These are phyloP conservation scores for Globodera rostochiensis DNA, from an alignment of 1,140 invertebrate species.

Conservation along the genomic window DNA sequence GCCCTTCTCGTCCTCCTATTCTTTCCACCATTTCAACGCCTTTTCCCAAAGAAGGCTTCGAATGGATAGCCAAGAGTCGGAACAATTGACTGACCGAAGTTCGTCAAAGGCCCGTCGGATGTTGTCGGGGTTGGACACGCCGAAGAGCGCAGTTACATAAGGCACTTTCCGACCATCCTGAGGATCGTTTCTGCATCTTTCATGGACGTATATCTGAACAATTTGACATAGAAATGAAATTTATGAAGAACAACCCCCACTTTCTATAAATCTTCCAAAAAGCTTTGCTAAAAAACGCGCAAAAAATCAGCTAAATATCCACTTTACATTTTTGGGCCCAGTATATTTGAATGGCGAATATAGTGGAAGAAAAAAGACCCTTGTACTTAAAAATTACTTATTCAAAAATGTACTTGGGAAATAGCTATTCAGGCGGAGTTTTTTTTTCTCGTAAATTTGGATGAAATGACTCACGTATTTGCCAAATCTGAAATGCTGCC, in stretches of 20 bases:
- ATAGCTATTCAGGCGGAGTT: too few species aligned
- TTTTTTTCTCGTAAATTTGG: neutral
- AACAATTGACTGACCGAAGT: constrained; percentile 24
- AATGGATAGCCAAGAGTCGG: constrained; percentile 3
- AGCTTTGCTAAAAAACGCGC: neutral
- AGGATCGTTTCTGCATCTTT: constrained; percentile 14
- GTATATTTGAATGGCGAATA: too few species aligned
- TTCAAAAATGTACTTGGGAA: too few species aligned
- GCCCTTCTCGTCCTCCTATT: neutral
- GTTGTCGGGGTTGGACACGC: constrained; percentile 9
- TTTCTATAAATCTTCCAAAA: too few species aligned
- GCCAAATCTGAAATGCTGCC: constrained; percentile 27
- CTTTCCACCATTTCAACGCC: neutral
- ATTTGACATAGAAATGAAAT: neutral
- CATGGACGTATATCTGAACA: constrained; percentile 16
- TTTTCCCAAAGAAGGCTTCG: neutral
- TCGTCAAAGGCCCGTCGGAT: constrained; percentile 15
- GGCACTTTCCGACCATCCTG: constrained; percentile 7
- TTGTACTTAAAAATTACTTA: too few species aligned
- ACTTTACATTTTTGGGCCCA: too few species aligned
- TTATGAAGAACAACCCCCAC: neutral
- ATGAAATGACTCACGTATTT: constrained; percentile 14
- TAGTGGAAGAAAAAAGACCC: too few species aligned
- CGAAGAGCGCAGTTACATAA: constrained; percentile 23
- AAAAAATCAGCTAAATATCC: neutral